Evolutionary conservation across 2,888 invertebrate species (phyloP).

Genomic region (Stenchaetothrips biformis): DNA sequence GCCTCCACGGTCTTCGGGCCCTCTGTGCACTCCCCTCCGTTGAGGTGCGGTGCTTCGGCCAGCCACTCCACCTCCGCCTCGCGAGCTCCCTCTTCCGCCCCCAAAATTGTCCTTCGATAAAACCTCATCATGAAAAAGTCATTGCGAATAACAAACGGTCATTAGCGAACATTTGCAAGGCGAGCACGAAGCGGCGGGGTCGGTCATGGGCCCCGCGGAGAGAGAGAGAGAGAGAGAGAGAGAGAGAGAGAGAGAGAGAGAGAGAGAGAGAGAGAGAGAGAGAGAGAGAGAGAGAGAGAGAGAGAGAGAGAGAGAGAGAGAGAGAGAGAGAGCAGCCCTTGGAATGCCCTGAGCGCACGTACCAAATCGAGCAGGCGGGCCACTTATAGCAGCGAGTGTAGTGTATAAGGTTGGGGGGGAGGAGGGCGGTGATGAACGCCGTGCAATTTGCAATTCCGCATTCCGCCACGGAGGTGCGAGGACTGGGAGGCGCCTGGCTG

Average conservation of each 20-base stretch:
- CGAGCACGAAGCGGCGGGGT: not conserved
- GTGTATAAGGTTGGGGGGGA: too few species aligned
- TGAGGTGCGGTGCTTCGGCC: not conserved
- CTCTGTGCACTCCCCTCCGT: not conserved
- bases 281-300: not conserved
- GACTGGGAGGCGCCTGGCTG: too few species aligned
- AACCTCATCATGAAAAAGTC: slow-evolving; percentile 25
- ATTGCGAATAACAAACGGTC: slow-evolving; percentile 23
- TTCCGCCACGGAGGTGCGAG: too few species aligned
- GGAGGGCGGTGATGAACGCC: too few species aligned
- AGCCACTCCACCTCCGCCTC: not conserved
- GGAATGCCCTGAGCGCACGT: not conserved
- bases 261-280: not conserved
- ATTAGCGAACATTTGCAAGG: slow-evolving; percentile 14
- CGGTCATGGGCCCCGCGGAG: not conserved
- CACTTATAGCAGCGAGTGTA: too few species aligned
- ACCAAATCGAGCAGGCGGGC: too few species aligned
- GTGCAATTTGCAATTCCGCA: too few species aligned
- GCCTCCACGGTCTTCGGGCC: too few species aligned
- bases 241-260: not conserved
- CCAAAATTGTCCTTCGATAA: slow-evolving; percentile 21
- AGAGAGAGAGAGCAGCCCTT: not conserved
- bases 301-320: too few species aligned
- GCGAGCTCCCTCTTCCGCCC: not conserved
- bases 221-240: not conserved